A percentile compares a stretch with the other conserved stretches of the same genome.
Evolutionary conservation across 1,140 invertebrate species (phyloP).

Genomic region (Carposina sasakii): DNA sequence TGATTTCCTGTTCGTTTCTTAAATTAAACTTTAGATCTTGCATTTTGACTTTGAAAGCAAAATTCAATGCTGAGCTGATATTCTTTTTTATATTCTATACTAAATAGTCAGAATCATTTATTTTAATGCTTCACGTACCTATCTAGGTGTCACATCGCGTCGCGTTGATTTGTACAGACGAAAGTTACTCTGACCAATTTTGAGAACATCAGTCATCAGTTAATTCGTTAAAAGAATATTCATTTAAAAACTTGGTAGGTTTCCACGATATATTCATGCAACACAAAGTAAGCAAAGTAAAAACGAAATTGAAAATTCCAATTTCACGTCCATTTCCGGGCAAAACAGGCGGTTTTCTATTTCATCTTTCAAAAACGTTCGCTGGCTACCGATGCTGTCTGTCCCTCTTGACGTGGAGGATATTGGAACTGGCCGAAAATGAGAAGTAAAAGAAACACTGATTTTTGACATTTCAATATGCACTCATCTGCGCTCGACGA

Average conservation of each 20-base stretch:
- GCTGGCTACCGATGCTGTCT: slow-evolving; percentile 41
- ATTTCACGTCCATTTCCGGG: slow-evolving; percentile 59
- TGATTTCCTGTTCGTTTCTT: slow-evolving; percentile 55
- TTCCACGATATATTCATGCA: no score
- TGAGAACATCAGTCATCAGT: no score
- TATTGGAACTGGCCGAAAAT: slow-evolving; percentile 66
- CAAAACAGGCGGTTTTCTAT: slow-evolving; percentile 59
- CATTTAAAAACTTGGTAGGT: no score
- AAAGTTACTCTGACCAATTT: no score
- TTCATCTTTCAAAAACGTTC: slow-evolving; percentile 47
- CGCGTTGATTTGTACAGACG: no score
- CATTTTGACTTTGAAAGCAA: no score
- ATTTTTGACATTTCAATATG: slow-evolving; percentile 70
- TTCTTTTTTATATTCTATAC: no score
- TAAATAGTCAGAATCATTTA: no score
- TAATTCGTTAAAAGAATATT: no score
- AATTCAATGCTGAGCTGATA: no score
- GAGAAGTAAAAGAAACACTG: slow-evolving; percentile 66
- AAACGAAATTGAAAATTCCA: slow-evolving; percentile 60
- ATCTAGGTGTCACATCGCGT: no score
- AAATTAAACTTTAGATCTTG: slow-evolving; percentile 47
- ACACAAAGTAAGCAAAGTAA: slow-evolving; percentile 36
- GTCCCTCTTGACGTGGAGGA: slow-evolving; percentile 60
- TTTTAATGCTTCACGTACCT: no score
- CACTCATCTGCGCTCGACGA: slow-evolving; percentile 55